Evolutionary conservation across 2,888 invertebrate genomes (phyloP).

Genomic region (Lamellibrachia columna): DNA sequence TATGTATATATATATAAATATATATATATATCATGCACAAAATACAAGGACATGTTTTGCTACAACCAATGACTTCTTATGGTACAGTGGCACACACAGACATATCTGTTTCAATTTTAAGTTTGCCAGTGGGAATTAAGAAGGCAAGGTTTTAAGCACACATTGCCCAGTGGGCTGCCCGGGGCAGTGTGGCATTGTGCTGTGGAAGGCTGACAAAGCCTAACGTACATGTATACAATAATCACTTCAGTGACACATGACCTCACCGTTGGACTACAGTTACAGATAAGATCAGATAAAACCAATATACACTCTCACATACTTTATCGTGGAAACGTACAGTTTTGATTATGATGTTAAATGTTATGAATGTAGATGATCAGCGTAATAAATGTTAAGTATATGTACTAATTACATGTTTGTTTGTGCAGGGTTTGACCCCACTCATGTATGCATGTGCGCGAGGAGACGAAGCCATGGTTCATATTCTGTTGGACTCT

Average conservation of each 20-base stretch:
- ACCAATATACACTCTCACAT: not conserved
- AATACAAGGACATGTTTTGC: too few relatives aligned
- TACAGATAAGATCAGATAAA: not conserved
- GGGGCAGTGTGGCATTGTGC: not conserved
- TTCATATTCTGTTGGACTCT: slow-evolving; percentile 77
- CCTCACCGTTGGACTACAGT: not conserved
- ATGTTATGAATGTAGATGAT: not conserved
- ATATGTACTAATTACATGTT: not conserved
- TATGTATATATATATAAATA: too few relatives aligned
- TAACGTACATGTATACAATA: not conserved
- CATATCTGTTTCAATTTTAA: not conserved
- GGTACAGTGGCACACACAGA: not conserved
- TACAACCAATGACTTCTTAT: too few relatives aligned
- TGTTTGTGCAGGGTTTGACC: slow-evolving; percentile 72
- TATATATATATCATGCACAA: too few relatives aligned
- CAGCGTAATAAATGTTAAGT: not conserved
- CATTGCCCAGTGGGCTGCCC: not conserved
- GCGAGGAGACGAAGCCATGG: slow-evolving; percentile 81
- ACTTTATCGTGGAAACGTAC: not conserved
- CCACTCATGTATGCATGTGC: slow-evolving; percentile 86
- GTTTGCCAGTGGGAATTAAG: too few relatives aligned
- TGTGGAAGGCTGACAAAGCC: not conserved
- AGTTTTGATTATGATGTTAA: not conserved
- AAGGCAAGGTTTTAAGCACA: not conserved
- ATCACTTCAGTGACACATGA: not conserved